Percentiles rank a stretch among this genome's conserved stretches.
Conservation (phyloP, 2,113 vertebrate species). For the Podarcis muralis region DNA sequence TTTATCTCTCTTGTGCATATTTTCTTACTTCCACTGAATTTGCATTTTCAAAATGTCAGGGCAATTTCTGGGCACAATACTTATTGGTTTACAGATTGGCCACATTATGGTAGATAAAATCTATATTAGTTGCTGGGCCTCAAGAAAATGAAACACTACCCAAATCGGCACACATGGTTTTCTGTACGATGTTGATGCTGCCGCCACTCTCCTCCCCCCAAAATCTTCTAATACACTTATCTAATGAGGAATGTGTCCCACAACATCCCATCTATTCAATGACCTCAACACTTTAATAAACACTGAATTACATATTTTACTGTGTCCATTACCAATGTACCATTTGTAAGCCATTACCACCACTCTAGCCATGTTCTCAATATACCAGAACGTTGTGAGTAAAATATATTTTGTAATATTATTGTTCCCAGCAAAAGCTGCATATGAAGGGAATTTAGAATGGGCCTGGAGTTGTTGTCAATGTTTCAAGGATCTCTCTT, state of each 20-base stretch:
- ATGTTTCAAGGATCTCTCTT: fast-evolving
- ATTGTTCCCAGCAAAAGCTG: neutral
- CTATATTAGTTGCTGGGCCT: neutral
- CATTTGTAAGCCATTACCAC: neutral
- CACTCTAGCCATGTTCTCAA: neutral
- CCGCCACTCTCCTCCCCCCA: too few species aligned
- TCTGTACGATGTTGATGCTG: neutral
- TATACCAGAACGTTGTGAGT: neutral
- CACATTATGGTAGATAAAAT: neutral
- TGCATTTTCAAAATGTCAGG: conserved; percentile 5
- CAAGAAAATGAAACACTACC: neutral
- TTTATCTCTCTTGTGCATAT: neutral
- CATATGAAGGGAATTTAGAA: neutral
- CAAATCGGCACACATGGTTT: neutral
- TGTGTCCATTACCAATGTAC: neutral
- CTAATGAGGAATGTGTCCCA: neutral
- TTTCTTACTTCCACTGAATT: neutral
- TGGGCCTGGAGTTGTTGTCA: neutral
- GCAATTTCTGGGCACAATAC: neutral
- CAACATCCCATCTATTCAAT: neutral
- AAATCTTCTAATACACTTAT: neutral
- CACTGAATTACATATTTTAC: neutral
- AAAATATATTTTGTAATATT: neutral
- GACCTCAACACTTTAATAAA: neutral
- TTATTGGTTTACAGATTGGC: neutral